Conservation (phyloP, 2,888 invertebrate species). For the Achlya flavicornis region DNA sequence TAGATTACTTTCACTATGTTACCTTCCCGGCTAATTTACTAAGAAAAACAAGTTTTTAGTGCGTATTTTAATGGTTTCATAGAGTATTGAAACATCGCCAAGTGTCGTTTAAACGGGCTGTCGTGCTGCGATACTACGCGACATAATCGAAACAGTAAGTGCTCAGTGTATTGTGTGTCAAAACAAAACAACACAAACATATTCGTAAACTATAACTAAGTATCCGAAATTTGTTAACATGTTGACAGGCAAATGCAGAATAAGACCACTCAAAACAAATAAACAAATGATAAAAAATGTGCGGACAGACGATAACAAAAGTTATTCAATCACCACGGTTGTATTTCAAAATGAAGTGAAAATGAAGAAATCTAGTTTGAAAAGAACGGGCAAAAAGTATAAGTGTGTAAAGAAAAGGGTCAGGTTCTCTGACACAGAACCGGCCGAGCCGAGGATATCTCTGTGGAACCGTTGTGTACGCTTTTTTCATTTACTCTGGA, state of each 20-base stretch:
- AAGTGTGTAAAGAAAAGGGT: constrained; percentile 66
- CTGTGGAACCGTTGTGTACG: constrained; percentile 60
- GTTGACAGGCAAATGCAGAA: constrained; percentile 33
- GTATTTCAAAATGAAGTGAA: constrained; percentile 57
- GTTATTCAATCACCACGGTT: constrained; percentile 34
- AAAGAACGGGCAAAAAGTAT: constrained; percentile 50
- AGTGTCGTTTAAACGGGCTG: constrained; percentile 55
- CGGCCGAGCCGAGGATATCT: constrained; percentile 46
- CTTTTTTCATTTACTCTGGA: constrained; percentile 67
- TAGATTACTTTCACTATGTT: constrained; percentile 27
- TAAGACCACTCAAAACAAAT: constrained; percentile 44
- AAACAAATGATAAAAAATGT: constrained; percentile 53
- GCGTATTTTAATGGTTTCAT: constrained; percentile 49
- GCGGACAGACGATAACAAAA: constrained; percentile 38
- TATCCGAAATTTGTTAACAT: constrained; percentile 49
- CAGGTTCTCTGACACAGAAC: constrained; percentile 63
- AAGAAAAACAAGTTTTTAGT: constrained; percentile 41
- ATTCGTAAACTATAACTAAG: constrained; percentile 48
- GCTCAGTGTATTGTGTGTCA: constrained; percentile 54
- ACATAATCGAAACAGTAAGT: constrained; percentile 45
- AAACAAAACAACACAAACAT: constrained; percentile 36
- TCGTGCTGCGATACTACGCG: constrained; percentile 52
- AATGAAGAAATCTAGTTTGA: constrained; percentile 64
- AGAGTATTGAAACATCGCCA: constrained; percentile 67
- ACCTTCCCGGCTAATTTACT: constrained; percentile 38